phyloP scores from a whole-genome alignment of 1,140 invertebrate genomes.

The Trichonephila inaurata region DNA sequence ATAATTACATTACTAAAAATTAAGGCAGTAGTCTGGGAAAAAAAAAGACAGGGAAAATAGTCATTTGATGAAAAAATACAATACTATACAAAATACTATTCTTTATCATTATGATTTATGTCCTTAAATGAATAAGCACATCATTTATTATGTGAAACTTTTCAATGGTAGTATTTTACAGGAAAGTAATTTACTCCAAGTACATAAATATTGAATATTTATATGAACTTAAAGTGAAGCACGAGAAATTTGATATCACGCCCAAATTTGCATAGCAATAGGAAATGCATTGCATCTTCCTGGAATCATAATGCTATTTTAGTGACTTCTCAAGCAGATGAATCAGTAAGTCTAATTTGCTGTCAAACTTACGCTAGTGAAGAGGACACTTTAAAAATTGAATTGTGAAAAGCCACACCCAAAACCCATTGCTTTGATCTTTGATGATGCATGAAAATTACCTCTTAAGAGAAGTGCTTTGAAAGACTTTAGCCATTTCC shows the following conservation, averaged over 20 bases:
- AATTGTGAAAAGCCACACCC: conserved; percentile 6
- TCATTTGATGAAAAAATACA: not conserved
- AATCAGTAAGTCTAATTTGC: not conserved
- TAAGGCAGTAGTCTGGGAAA: not conserved
- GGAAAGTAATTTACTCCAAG: not conserved
- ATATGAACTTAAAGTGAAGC: not conserved
- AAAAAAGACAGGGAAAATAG: not conserved
- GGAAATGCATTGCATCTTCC: not conserved
- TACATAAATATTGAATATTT: not conserved
- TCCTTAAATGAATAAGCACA: too few species aligned
- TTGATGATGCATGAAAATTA: conserved; percentile 37
- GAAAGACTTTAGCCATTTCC: conserved; percentile 46
- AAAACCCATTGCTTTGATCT: conserved; percentile 16
- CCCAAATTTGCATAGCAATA: not conserved
- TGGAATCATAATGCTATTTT: not conserved
- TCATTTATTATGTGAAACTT: too few species aligned
- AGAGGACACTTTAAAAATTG: not conserved
- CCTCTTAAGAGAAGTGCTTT: conserved; percentile 37
- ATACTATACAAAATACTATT: too few species aligned
- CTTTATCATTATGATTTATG: too few species aligned
- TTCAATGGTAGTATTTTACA: too few species aligned
- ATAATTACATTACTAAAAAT: not conserved
- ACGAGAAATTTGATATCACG: not conserved
- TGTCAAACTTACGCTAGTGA: not conserved
- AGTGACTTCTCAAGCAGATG: conserved; percentile 13